phyloP scores from a whole-genome alignment of 1,140 invertebrate genomes.

The Gonioctena quinquepunctata region DNA sequence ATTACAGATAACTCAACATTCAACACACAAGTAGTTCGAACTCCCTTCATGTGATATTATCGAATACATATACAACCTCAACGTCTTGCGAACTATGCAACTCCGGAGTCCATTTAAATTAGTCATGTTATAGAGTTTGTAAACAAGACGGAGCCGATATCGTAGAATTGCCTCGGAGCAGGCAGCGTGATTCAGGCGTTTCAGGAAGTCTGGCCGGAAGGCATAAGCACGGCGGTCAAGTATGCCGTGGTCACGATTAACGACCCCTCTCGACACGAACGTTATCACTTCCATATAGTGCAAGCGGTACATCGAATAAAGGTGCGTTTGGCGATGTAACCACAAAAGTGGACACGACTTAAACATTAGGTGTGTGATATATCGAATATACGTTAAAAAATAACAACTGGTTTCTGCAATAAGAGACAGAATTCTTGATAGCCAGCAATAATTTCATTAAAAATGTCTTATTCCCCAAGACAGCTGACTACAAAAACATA shows the following conservation, averaged over 20 bases:
- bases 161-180: background rate
- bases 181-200: background rate
- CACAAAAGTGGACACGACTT: too few species aligned
- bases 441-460: too few species aligned
- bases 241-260: background rate
- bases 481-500: too few species aligned
- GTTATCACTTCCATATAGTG: slow-evolving; percentile 15
- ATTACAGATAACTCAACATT: too few species aligned
- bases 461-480: too few species aligned
- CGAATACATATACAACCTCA: background rate
- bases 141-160: background rate
- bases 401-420: too few species aligned
- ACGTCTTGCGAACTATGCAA: background rate
- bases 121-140: background rate
- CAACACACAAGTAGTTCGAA: too few species aligned
- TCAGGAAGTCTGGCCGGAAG: slow-evolving; percentile 8
- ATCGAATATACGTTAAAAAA: too few species aligned
- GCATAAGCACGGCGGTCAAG: slow-evolving; percentile 7
- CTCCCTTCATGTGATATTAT: background rate
- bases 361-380: too few species aligned
- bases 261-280: background rate
- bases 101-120: background rate
- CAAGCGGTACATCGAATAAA: too few species aligned
- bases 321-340: too few species aligned
- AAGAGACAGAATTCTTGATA: too few species aligned